phyloP scores from a whole-genome alignment of 2,797 vertebrate species.

The Xiphorhynchus erythropygius region DNA sequence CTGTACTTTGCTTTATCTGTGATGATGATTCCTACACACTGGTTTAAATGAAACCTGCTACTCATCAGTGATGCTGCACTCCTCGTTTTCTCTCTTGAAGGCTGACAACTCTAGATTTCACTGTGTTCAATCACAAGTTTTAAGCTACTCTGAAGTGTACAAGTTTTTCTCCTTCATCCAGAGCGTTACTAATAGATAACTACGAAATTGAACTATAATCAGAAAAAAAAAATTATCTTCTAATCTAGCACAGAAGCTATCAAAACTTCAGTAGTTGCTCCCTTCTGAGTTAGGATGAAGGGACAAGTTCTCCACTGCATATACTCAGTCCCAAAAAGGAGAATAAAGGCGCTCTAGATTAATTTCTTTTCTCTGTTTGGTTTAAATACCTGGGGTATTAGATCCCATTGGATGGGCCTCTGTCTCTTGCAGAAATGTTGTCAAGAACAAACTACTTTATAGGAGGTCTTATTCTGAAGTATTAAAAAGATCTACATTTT shows the following conservation, averaged over 20 bases:
- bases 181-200: background rate
- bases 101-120: background rate
- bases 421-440: background rate
- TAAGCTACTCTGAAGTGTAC: background rate
- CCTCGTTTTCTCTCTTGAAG: background rate
- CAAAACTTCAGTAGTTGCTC: background rate
- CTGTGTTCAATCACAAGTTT: background rate
- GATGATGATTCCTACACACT: background rate
- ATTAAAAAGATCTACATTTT: background rate
- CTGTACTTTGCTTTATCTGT: background rate
- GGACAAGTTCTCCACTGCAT: background rate
- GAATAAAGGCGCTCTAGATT: background rate
- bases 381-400: background rate
- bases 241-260: background rate
- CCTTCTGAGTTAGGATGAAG: background rate
- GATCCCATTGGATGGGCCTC: background rate
- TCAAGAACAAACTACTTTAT: background rate
- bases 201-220: background rate
- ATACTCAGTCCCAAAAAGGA: background rate
- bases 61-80: background rate
- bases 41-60: background rate
- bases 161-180: background rate
- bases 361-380: rapidly evolving
- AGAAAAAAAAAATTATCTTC: background rate
- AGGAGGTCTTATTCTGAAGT: background rate